Evolutionary conservation across 2,113 vertebrate genomes (phyloP), one percentile per base, ranked within the genome.

Genomic region (Cheilinus undulatus): DNA sequence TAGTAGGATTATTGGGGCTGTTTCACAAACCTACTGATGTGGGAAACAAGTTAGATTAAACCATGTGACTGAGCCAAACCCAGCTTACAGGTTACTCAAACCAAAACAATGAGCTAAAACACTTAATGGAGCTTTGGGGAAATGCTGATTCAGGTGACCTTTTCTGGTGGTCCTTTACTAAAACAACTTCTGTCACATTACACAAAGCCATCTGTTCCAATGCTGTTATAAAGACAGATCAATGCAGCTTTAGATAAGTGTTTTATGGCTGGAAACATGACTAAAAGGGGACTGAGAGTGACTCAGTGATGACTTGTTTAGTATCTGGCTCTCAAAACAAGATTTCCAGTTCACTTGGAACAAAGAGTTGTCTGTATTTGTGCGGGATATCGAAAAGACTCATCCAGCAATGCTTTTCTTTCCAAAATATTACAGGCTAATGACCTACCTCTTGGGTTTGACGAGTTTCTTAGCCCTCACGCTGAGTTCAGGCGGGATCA

Each of bases 291-390:
- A 13, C 43, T 32, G 61, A 42, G 40, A 59, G 30, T 72, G 71
- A 65, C 59, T 80, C 77, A 69, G 40, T 20, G 26, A 69, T 20
- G 51, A 11, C 52, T 46, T 46, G 53, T 14, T 23, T 40, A 4
- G 38, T 17, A 19, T 42, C 40, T 42, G 40, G 15, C 40, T 42
- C 40, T 42, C 40, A 42, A 42, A 42, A 17, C 40, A 6, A 42
- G 5, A 17, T 40, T 79, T 73, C 69, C 64, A 58, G 36, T 62
- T 14, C 5, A 1, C 3, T 42, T 17, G 54, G 66, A 66, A 80
- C 60, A 80, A 80, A 75, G 72, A 49, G 3, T 8, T 17, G 60
- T 75, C 53, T 75, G 72, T 71, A 8, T 13, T 42, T 19, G 23
- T 34, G 56, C 26, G 36, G 14, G 46, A 27, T 22, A 59, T 34